Evolutionary conservation across 2,888 invertebrate genomes (phyloP), one percentile per base, ranked within the genome.

Genomic region (Rotaria macrura): DNA sequence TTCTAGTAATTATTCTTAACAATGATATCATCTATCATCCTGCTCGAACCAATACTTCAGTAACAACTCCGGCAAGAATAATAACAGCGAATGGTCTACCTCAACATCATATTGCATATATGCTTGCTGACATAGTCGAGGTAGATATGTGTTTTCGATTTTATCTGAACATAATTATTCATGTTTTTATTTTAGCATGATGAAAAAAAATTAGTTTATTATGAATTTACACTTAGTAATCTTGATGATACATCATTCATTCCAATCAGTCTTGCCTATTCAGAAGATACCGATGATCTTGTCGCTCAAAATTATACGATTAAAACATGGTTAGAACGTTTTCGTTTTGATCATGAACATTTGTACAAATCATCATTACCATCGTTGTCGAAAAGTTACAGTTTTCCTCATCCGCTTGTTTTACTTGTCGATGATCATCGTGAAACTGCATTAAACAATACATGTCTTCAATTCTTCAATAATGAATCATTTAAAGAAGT

Each of bases 221-320:
- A n/a, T 79, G 79, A 79, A 79, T 79, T 79, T 14, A 79, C 43
- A 43, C 3, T 79, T 4, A 79, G 43, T 43, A 79, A 79, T 79
- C 25, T 43, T 25, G 79, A 79, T 79, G 79, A 79, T 79, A 43
- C 79, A 43, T 79, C 79, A 25, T 79, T 79, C 10, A 79, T 79
- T 43, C 79, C 79, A 25, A 79, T 79, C 3, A 79, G 40, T 25
- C 4, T 79, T 10, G 1, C 79, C 12, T 79, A 79, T 43, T 43
- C 79, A 25, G 79, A 79, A 43, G 23, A 43, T 12, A n/a, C 79
- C 14, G 43, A 43, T 43, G 40, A 43, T 43, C 25, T 14, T 25
- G 7, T 40, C 43, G 40, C 79, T 14, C 40, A 79, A 43, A 79
- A 79, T 40, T 40, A 79, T n/a, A 25, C 10, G 9, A 2, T 43